Evolutionary conservation across 2,113 vertebrate species (phyloP), one percentile per base, ranked within the genome.

Genomic region (Puntigrus tetrazona): DNA sequence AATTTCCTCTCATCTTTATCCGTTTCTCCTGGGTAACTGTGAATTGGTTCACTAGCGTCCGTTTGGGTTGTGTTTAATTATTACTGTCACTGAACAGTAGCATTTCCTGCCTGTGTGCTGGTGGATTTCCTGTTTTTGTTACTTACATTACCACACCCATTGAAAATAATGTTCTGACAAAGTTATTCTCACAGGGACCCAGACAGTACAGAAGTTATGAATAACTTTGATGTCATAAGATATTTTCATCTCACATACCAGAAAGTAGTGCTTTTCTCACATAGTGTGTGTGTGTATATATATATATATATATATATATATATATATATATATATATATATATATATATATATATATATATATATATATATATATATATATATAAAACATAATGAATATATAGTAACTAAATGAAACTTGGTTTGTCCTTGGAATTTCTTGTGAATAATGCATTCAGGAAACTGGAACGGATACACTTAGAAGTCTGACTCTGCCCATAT

Each of bases 101-200:
- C 89, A 92, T 93, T 94, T 94, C 93, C 93, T 94, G 93, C 81
- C 84, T 91, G 85, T 90, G 89, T 92, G 90, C 91, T 88, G 86
- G 88, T 92, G 90, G 87, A 90, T 91, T 94, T 94, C 93, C 93
- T 94, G 92, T 92, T 92, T 91, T 89, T 89, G 87, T 91, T 86
- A 86, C 81, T 84, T 11, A 63, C 52, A 89, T 88, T 83, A 85
- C 84, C 70, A 90, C 90, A 88, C 88, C 91, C 90, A 88, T 36
- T 83, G 20, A 87, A 86, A 86, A 89, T 84, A 76, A 84, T 88
- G 47, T 70, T 61, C 59, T 75, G 45, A 69, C 85, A 87, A 83
- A 79, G 61, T 43, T 65, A 81, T 84, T 87, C 79, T 78, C 82
- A 87, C 55, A 80, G 87, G n/a, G 18, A 34, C 74, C 36, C 31